Percentiles rank a stretch among this genome's conserved stretches.
Evolutionary conservation across 2,888 invertebrate genomes (phyloP).

Genomic region (Crioceris asparagi): DNA sequence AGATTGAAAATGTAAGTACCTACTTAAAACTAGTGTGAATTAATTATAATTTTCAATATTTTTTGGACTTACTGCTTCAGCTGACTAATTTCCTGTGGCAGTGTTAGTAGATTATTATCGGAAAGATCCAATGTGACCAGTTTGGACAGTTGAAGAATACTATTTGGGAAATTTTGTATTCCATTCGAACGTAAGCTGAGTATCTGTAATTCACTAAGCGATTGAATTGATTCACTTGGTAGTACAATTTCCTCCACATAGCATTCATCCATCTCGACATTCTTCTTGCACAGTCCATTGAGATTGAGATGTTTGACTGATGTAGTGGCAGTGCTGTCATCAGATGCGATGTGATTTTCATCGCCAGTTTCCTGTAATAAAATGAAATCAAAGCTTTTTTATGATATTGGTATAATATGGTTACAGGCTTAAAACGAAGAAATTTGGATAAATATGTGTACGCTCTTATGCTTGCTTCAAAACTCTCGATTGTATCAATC

Average conservation of each 20-base stretch:
- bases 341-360: constrained; percentile 9
- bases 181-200: constrained; percentile 44
- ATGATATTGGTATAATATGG: no score
- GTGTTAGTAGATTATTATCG: constrained; percentile 52
- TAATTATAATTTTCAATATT: no score
- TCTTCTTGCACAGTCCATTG: constrained; percentile 32
- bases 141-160: constrained; percentile 48
- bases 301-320: constrained; percentile 32
- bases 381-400: no score
- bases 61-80: constrained; percentile 49
- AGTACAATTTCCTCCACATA: constrained; percentile 35
- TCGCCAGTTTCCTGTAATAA: constrained; percentile 12
- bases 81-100: constrained; percentile 53
- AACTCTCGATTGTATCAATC: no score
- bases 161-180: constrained; percentile 48
- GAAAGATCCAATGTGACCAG: constrained; percentile 57
- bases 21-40: no score
- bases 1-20: no score
- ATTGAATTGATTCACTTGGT: constrained; percentile 33
- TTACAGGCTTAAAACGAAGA: no score
- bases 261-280: constrained; percentile 21
- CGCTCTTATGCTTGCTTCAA: no score
- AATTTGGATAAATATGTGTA: no score
- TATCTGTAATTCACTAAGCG: constrained; percentile 32
- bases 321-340: constrained; percentile 6